Evolutionary conservation across 2,888 invertebrate genomes (phyloP).

Genomic region (Drosophila algonquin): DNA sequence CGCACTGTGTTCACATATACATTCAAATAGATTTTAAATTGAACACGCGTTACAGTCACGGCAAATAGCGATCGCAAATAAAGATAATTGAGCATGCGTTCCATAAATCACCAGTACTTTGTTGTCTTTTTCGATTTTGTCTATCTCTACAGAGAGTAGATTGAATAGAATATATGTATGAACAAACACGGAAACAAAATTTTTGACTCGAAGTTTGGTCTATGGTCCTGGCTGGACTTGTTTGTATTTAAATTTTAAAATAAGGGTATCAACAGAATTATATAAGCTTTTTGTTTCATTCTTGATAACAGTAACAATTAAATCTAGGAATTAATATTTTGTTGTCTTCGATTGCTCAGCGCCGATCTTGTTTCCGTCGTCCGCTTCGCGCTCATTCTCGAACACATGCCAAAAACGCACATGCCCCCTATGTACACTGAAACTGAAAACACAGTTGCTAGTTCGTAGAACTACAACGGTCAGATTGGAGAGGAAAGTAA

Average conservation of each 20-base stretch:
- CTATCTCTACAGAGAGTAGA: not conserved
- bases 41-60: conserved; percentile 37
- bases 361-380: conserved; percentile 10
- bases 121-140: conserved; percentile 4
- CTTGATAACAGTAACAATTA: conserved; percentile 70
- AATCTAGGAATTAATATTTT: conserved; percentile 57
- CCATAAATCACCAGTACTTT: conserved; percentile 12
- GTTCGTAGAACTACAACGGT: conserved; percentile 5
- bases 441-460: conserved; percentile 30
- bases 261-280: conserved; percentile 61
- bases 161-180: not conserved
- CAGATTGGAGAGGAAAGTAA: not conserved
- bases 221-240: conserved; percentile 29
- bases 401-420: conserved; percentile 48
- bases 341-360: not conserved
- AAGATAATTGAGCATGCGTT: conserved; percentile 34
- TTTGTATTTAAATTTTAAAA: conserved; percentile 26
- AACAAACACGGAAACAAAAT: not conserved
- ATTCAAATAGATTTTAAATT: conserved; percentile 42
- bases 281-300: conserved; percentile 31
- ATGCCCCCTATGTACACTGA: conserved; percentile 66
- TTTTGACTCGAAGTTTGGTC: conserved; percentile 15
- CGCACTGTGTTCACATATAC: conserved; percentile 15
- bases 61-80: conserved; percentile 25
- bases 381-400: conserved; percentile 11